Evolutionary conservation across 2,797 vertebrate genomes (phyloP), one percentile per base, ranked within the genome.

Genomic region (Chaetophractus vellerosus): DNA sequence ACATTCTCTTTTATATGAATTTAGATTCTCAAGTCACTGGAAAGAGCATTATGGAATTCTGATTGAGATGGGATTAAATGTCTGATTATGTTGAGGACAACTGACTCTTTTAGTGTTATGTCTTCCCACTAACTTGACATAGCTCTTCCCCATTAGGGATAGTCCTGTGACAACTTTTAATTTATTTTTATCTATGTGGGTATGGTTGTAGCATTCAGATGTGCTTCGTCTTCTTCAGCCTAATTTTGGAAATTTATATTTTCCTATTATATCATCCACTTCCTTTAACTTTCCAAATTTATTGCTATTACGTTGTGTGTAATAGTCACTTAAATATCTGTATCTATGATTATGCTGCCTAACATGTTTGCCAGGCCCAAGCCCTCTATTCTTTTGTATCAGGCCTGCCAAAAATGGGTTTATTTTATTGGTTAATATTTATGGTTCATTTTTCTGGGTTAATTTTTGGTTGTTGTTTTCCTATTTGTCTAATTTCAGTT

Each of bases 31-130:
- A 76, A 90, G 41, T 74, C 24, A 80, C 8, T 45, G 48, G 41
- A 93, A 93, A 84, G 57, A 79, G 21, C 50, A 55, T 64, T 83
- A 88, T 59, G 41, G 48, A 69, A 91, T 93, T 94, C 94, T 82
- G 50, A 87, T 59, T 84, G 41, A 90, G n/a, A 93, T 55, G 33
- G 71, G 57, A 78, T 94, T 61, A 91, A 36, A 76, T 93, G 89
- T 97, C 87, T 79, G 68, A 69, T 75, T 91, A 92, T 48, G 26
- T 64, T 89, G 38, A 61, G 18, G 9, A 57, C 83, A 82, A 93
- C 8, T 94, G 86, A 84, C 80, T 81, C 92, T 94, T 93, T 63
- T 68, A 88, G 24, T 59, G 33, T 57, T 50, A 50, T 88, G 23
- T 90, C 50, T 95, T 88, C 36, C 52, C 61, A 81, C 24, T 57